Conservation (phyloP, 2,113 vertebrate species). For the Paedocypris sp. region DNA sequence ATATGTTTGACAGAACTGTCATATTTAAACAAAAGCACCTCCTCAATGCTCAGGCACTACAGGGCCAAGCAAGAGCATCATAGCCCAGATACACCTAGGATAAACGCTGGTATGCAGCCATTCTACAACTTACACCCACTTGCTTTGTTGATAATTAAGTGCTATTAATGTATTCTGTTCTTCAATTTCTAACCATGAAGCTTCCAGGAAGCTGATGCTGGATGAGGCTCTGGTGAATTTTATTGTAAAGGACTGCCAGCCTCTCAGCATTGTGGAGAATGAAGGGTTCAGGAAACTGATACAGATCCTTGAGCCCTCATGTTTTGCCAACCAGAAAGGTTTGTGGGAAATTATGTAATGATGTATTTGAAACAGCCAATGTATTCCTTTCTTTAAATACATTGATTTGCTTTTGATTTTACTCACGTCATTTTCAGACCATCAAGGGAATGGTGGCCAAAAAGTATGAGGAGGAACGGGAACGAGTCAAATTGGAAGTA, state of each 20-base stretch:
- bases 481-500: neutral
- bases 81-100: neutral
- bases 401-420: neutral
- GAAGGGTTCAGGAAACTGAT: neutral
- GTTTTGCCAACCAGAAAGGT: neutral
- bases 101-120: neutral
- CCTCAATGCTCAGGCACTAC: neutral
- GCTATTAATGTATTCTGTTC: neutral
- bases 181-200: neutral
- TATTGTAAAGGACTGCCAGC: too few relatives aligned
- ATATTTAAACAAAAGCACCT: neutral
- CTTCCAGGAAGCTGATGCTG: neutral
- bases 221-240: neutral
- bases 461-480: slow-evolving; percentile 3
- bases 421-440: neutral
- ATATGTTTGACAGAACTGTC: neutral
- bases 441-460: slow-evolving; percentile 4
- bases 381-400: neutral
- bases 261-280: neutral
- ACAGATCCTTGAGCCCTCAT: neutral
- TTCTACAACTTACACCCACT: neutral
- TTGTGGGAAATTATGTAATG: too few relatives aligned
- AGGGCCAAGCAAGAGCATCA: neutral
- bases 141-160: neutral
- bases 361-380: neutral